A percentile compares a stretch with the other conserved stretches of the same genome.
Evolutionary conservation across 2,888 invertebrate genomes (phyloP).

Genomic region (Rhagonycha fulva): DNA sequence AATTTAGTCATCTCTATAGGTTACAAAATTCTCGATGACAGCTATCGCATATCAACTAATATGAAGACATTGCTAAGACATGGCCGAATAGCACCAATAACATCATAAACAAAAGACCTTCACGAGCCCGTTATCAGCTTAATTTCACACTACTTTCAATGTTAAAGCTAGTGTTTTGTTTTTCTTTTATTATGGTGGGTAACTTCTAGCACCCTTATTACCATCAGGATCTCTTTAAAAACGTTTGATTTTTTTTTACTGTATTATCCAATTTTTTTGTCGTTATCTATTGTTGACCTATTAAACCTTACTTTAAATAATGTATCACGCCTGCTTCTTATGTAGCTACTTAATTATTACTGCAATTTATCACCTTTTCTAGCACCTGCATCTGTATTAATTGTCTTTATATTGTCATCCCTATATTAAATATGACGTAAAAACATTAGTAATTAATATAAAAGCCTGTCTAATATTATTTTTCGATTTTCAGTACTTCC

Average conservation of each 20-base stretch:
- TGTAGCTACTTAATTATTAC: neutral
- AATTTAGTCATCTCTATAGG: neutral
- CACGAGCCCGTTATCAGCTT: neutral
- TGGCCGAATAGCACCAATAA: neutral
- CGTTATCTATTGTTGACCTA: neutral
- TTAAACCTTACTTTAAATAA: neutral
- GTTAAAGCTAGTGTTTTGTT: neutral
- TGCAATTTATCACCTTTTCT: neutral
- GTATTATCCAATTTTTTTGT: neutral
- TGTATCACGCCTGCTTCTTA: neutral
- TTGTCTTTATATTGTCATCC: neutral
- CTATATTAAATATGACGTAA: neutral
- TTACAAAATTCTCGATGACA: neutral
- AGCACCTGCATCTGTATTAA: neutral
- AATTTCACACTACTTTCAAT: neutral
- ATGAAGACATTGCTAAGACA: neutral
- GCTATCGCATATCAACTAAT: neutral
- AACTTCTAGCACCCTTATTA: neutral
- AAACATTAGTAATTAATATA: neutral
- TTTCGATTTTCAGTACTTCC: slow-evolving; percentile 17
- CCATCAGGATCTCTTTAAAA: neutral
- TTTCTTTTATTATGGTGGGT: neutral
- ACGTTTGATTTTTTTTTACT: neutral
- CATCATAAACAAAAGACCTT: neutral
- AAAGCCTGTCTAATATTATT: neutral